A percentile compares a stretch with the other conserved stretches of the same genome.
Evolutionary conservation across 1,140 invertebrate species (phyloP).

Genomic region (Hermetia illucens): DNA sequence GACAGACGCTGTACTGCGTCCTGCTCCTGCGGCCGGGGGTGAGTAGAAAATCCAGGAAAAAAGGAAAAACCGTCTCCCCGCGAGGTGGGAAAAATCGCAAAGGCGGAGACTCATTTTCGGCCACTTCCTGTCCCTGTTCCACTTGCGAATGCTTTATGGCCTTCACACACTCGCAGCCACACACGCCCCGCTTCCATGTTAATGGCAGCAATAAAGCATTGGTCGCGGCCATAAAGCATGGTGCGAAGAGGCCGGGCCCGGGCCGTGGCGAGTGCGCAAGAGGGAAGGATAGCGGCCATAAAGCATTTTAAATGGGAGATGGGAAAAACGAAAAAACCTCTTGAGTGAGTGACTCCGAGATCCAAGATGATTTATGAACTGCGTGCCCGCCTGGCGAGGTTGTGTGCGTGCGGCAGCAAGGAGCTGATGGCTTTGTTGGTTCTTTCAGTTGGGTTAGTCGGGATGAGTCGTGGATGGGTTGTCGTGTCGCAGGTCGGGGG

Average conservation of each 20-base stretch:
- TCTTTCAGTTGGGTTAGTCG: too few species aligned
- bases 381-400: neutral
- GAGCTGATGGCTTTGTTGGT: neutral
- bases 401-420: neutral
- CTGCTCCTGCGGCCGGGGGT: too few species aligned
- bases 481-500: too few species aligned
- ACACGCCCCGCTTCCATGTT: neutral
- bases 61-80: too few species aligned
- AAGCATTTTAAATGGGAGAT: constrained; percentile 2
- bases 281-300: constrained; percentile 3
- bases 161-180: constrained; percentile 1
- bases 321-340: constrained; percentile 1
- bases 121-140: constrained; percentile 4
- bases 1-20: too few species aligned
- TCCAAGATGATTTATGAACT: constrained; percentile 3
- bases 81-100: neutral
- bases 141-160: neutral
- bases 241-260: constrained; percentile 11
- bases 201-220: constrained; percentile 30
- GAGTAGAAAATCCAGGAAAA: too few species aligned
- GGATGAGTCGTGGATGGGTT: too few species aligned
- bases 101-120: constrained; percentile 8
- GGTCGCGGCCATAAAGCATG: constrained; percentile 27
- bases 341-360: too few species aligned
- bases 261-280: constrained; percentile 4